Evolutionary conservation across 2,888 invertebrate genomes (phyloP), one percentile per base, ranked within the genome.

Genomic region (Drymonia ruficornis): DNA sequence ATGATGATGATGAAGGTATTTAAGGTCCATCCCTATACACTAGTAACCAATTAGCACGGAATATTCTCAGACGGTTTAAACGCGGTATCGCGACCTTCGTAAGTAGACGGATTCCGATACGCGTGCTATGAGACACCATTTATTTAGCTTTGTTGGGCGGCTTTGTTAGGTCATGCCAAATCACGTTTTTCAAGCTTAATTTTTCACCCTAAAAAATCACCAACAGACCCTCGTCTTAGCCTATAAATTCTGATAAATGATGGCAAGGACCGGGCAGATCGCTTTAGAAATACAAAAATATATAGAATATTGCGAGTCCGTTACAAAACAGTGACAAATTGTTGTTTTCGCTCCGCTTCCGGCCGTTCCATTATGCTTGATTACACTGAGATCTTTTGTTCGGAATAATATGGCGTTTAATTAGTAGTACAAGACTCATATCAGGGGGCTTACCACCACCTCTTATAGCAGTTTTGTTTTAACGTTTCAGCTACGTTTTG

Each of bases 301-400:
- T 55, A 65, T 45, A 65, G 66, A 59, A 74, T 55, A 67, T 65
- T 57, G 56, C 53, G 58, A 62, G 66, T 67, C 59, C 59, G 56
- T 52, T 53, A 56, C 67, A 70, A 72, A 75, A 78, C 76, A 77
- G 79, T 81, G 81, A 82, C 76, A 80, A 82, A 82, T 82, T 59
- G 74, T 67, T 72, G 64, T 70, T 71, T 68, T 67, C 43, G 50
- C 59, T 55, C 65, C 66, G 61, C 59, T 57, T 53, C 63, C 55
- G 44, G 57, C 58, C 53, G 50, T 52, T 52, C 72, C 72, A 74
- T 81, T 81, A 70, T 69, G 71, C 74, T 74, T 80, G 73, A 80
- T 80, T 78, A 74, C 73, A 74, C 66, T 65, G 55, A 47, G 19
- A 50, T 64, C 62, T 66, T 73, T 70, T 68, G 64, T 71, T 63